Conservation (phyloP, 2,113 vertebrate species). For the Callipepla californica region DNA sequence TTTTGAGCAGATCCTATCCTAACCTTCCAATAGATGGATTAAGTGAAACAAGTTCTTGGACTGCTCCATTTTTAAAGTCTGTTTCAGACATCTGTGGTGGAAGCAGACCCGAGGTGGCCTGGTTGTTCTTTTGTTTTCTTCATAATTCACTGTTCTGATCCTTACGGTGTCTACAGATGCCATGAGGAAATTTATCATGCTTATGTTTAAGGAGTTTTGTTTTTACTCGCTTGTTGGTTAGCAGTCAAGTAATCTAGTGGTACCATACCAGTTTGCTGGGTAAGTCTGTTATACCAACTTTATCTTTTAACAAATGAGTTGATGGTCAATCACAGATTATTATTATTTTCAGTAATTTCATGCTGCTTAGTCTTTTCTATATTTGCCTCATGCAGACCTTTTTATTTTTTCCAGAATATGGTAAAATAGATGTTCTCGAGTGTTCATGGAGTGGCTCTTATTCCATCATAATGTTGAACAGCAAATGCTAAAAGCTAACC, state of each 20-base stretch:
- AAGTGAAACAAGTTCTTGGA: not conserved
- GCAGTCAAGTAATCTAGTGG: not conserved
- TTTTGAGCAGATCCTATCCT: not conserved
- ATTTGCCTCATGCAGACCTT: not conserved
- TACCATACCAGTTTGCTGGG: not conserved
- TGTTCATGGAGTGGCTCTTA: not conserved
- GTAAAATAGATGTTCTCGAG: not conserved
- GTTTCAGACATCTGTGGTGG: rapidly evolving
- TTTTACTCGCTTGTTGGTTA: not conserved
- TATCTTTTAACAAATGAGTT: not conserved
- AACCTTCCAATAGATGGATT: not conserved
- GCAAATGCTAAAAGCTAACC: not conserved
- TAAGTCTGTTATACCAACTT: not conserved
- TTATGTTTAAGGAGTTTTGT: not conserved
- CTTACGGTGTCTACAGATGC: not conserved
- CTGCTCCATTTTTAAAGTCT: not conserved
- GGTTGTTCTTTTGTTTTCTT: not conserved
- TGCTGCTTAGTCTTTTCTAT: not conserved
- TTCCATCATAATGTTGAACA: not conserved
- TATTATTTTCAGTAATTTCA: not conserved
- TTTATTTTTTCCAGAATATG: not conserved
- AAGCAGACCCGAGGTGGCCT: not conserved
- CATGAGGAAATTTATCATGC: not conserved
- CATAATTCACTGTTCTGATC: not conserved
- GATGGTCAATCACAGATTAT: not conserved